Percentiles rank a stretch among this genome's conserved stretches.
These are phyloP conservation scores for Lutjanus erythropterus DNA, from an alignment of 2,113 vertebrate species.

Conservation along the genomic window DNA sequence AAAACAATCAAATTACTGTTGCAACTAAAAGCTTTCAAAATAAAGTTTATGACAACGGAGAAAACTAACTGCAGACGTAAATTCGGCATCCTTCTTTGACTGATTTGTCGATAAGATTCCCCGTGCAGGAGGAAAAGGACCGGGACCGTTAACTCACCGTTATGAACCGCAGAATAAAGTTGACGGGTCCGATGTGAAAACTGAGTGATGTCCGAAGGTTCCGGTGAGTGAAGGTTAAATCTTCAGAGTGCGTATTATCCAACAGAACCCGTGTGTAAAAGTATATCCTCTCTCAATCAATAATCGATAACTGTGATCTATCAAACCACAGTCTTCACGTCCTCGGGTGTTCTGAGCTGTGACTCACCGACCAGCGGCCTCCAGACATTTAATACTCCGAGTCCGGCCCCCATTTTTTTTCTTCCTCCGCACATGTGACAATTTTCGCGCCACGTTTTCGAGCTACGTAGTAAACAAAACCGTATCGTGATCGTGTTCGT, in stretches of 20 bases:
- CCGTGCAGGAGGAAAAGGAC: not conserved
- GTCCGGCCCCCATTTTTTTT: not conserved
- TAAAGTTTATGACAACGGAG: fast-evolving
- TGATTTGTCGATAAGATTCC: not conserved
- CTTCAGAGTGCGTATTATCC: not conserved
- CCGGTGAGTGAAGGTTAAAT: fast-evolving
- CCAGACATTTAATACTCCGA: not conserved
- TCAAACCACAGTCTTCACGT: fast-evolving
- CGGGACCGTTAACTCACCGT: slow-evolving; percentile 40
- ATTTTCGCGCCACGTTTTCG: slow-evolving; percentile 34
- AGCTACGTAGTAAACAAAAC: not conserved
- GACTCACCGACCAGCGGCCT: not conserved
- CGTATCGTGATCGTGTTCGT: fast-evolving
- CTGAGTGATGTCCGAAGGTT: not conserved
- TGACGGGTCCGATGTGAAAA: not conserved
- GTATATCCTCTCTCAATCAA: not conserved
- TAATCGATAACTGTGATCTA: not conserved
- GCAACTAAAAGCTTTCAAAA: fast-evolving
- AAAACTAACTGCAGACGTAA: fast-evolving
- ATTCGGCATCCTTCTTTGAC: not conserved
- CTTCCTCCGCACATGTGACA: slow-evolving; percentile 20
- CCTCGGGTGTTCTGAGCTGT: fast-evolving
- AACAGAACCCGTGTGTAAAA: not conserved
- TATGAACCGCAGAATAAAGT: not conserved
- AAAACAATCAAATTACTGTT: fast-evolving